These are phyloP conservation scores for Yasuhikotakia modesta DNA, from an alignment of 2,797 vertebrate species.

Conservation along the genomic window DNA sequence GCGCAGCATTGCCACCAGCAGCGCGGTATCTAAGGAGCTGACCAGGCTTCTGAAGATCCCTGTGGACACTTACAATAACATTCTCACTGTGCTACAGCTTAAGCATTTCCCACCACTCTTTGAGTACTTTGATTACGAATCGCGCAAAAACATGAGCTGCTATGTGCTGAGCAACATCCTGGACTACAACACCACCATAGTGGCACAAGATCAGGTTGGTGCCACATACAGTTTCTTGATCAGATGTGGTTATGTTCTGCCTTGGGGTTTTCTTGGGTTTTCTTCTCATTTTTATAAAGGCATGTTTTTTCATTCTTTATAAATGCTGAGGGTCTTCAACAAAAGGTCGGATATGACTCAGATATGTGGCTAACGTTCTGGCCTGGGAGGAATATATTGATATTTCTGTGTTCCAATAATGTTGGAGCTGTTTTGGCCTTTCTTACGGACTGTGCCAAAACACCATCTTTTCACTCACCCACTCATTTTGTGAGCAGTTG, in stretches of 20 bases:
- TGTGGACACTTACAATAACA: constrained; percentile 95
- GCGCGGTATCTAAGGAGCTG: constrained; percentile 95
- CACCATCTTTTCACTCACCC: constrained; percentile 6
- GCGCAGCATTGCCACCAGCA: constrained; percentile 94
- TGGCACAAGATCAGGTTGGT: constrained; percentile 93
- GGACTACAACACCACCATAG: constrained; percentile 93
- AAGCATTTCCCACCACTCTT: constrained; percentile 97
- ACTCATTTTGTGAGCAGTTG: background rate
- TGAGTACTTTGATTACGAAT: constrained; percentile 98
- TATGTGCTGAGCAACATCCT: constrained; percentile 95
- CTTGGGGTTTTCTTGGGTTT: background rate
- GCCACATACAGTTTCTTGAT: background rate
- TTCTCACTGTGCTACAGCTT: constrained; percentile 92
- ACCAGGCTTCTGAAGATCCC: constrained; percentile 96
- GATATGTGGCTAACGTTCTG: background rate
- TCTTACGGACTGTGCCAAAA: constrained; percentile 1
- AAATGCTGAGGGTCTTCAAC: constrained; percentile 10
- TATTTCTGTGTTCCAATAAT: constrained; percentile 10
- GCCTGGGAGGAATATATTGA: constrained; percentile 18
- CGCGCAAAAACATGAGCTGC: constrained; percentile 98
- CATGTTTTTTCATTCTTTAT: background rate
- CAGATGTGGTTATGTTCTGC: background rate
- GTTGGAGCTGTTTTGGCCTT: constrained; percentile 3
- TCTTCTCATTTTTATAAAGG: background rate
- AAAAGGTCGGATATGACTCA: constrained; percentile 43